Conservation (phyloP, 2,113 vertebrate species). For the Gavialis gangeticus region DNA sequence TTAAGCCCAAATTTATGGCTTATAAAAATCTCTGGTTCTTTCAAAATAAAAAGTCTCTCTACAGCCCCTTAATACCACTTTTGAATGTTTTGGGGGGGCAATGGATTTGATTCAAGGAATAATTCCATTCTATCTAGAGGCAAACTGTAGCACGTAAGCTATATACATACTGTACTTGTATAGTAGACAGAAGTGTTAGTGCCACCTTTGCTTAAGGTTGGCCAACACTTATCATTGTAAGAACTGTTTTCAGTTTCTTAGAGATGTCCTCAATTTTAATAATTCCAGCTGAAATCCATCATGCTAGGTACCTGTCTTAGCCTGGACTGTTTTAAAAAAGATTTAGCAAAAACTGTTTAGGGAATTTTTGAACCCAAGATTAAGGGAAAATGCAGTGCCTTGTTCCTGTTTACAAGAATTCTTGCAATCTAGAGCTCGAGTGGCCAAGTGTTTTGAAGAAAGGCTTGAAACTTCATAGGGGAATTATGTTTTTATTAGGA, state of each 20-base stretch:
- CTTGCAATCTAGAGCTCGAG: neutral
- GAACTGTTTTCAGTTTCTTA: neutral
- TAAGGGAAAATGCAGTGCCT: neutral
- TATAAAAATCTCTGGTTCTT: neutral
- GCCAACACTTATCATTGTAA: neutral
- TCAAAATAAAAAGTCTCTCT: neutral
- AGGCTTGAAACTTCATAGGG: no score
- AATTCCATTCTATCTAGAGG: neutral
- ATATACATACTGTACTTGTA: neutral
- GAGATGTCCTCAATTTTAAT: neutral
- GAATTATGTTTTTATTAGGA: no score
- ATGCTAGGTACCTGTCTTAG: neutral
- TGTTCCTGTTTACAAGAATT: neutral
- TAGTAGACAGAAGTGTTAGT: neutral
- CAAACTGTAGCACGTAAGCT: neutral
- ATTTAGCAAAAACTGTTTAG: neutral
- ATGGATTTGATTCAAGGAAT: neutral
- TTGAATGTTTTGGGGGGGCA: rapidly evolving
- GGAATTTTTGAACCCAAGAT: neutral
- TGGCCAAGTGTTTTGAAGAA: no score
- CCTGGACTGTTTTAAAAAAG: neutral
- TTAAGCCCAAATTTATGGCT: neutral
- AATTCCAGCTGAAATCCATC: neutral
- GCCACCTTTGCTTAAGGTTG: neutral
- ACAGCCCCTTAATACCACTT: neutral